Percentiles rank a stretch among this genome's conserved stretches.
phyloP scores from a whole-genome alignment of 2,797 vertebrate genomes.

The Phoxinus dragarum region DNA sequence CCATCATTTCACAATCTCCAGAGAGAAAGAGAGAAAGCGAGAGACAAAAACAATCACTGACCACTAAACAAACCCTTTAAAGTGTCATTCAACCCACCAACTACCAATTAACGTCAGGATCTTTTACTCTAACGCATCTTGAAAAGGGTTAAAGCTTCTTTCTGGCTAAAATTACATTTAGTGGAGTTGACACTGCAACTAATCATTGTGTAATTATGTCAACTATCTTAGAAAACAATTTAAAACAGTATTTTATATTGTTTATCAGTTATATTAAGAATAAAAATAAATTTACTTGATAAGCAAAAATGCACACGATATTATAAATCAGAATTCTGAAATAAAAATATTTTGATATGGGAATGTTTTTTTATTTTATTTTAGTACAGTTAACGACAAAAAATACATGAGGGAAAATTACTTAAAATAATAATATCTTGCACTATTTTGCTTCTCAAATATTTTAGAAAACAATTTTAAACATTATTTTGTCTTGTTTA shows the following conservation, averaged over 20 bases:
- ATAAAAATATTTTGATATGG: neutral
- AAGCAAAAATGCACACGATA: neutral
- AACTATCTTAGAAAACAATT: neutral
- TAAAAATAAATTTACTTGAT: neutral
- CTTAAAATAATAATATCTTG: neutral
- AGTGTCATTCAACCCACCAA: constrained; percentile 13
- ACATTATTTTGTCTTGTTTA: too few species aligned
- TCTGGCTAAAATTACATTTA: constrained; percentile 14
- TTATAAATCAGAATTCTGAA: neutral
- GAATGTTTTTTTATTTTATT: neutral
- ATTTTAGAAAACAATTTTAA: too few species aligned
- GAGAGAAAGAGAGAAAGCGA: constrained; percentile 22
- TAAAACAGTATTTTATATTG: neutral
- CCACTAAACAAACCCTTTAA: constrained; percentile 36
- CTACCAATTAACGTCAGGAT: constrained; percentile 25
- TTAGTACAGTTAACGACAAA: neutral
- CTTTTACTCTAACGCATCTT: neutral
- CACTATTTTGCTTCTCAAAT: neutral
- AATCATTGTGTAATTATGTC: constrained; percentile 9
- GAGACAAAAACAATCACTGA: constrained; percentile 1
- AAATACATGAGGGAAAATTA: neutral
- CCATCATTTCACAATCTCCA: constrained; percentile 73
- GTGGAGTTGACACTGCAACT: neutral
- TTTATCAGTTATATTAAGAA: neutral
- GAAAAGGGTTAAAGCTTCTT: neutral